Evolutionary conservation across 1,140 invertebrate species (phyloP), one percentile per base, ranked within the genome.

Genomic region (Penaeus vannamei): DNA sequence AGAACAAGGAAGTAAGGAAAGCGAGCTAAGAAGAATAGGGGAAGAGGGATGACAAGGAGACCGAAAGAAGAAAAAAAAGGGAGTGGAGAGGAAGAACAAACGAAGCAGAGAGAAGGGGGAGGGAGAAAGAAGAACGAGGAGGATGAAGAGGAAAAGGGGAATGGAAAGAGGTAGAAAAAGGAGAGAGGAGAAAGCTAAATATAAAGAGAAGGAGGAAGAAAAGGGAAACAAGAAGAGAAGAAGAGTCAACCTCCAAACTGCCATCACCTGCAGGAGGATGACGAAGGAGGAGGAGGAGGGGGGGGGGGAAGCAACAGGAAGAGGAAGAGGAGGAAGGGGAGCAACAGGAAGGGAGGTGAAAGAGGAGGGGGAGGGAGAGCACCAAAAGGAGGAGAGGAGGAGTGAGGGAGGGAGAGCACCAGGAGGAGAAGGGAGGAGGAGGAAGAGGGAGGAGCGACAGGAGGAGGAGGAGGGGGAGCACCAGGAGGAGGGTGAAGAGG

Each of bases 51-150:
- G 80, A 59, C 7, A 59, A 1, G 29, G 53, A 60, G 10, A 29
- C 20, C 23, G 61, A 83, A 29, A 26, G n/a, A 29, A 83, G 61
- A 59, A n/a, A 83, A 83, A 59, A n/a, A 61, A n/a, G 42, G 61
- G 32, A 26, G 26, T 22, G 23, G 61, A n/a, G 26, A 19, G 61
- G 61, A 14, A 10, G 4, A 23, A 26, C 7, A 83, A 29, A 83
- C 53, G 7, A 20, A 42, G 23, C 32, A 22, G 72, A 26, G 22
- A 36, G 26, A 22, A 77, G 72, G 26, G 46, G 19, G 10, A 2
- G 72, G 72, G 26, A 26, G 42, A 26, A 2, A 76, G 72, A 76
- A 42, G 8, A 42, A 42, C 36, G 36, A 36, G 7, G 42, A 42
- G 46, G 26, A n/a, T n/a, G n/a, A 29, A 26, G 72, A 77, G 72